These are phyloP conservation scores for Lates calcarifer DNA, from an alignment of 2,113 vertebrate species.

Conservation along the genomic window DNA sequence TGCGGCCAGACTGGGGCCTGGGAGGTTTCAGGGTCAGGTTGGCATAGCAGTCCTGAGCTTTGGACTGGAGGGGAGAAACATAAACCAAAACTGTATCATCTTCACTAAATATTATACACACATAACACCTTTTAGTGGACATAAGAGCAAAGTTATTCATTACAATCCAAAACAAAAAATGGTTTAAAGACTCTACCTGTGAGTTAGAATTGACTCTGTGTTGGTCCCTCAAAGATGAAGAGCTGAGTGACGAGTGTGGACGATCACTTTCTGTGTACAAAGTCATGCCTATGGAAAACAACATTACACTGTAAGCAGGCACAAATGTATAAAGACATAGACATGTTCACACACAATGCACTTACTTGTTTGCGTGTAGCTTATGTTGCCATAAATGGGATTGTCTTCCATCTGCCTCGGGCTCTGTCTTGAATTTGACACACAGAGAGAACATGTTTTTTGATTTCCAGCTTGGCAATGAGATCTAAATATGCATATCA, in stretches of 20 bases:
- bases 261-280: slow-evolving; percentile 32
- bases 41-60: slow-evolving; percentile 80
- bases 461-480: background rate
- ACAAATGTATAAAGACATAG: background rate
- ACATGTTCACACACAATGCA: background rate
- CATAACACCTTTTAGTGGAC: background rate
- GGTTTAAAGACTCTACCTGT: slow-evolving; percentile 51
- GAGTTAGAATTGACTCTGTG: slow-evolving; percentile 22
- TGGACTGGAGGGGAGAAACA: slow-evolving; percentile 39
- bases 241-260: slow-evolving; percentile 21
- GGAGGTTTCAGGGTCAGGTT: slow-evolving; percentile 82
- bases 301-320: slow-evolving; percentile 11
- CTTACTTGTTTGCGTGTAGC: slow-evolving; percentile 64
- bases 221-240: slow-evolving; percentile 48
- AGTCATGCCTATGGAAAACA: slow-evolving; percentile 33
- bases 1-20: slow-evolving; percentile 56
- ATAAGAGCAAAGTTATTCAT: background rate
- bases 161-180: background rate
- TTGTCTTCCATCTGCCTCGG: slow-evolving; percentile 82
- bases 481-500: background rate
- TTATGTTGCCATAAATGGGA: slow-evolving; percentile 85
- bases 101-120: background rate
- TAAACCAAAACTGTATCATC: background rate
- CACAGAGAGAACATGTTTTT: slow-evolving; percentile 11
- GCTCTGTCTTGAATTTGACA: slow-evolving; percentile 53